These are phyloP conservation scores for Tetragnatha versicolor DNA, from an alignment of 1,140 invertebrate genomes.

Conservation along the genomic window DNA sequence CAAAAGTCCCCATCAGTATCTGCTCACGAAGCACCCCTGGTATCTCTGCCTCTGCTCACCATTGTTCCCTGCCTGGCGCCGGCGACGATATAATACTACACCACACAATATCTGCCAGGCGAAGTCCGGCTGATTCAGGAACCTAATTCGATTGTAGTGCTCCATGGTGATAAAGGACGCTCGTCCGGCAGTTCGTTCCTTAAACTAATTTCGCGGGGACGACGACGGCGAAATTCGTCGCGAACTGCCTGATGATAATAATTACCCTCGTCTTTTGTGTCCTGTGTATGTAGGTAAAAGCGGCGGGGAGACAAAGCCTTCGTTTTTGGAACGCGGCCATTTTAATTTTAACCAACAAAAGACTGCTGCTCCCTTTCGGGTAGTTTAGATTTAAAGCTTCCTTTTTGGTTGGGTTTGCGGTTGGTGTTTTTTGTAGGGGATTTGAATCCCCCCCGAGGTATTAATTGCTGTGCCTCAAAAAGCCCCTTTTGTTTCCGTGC, in stretches of 20 bases:
- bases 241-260: not conserved
- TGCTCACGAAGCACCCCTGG: too few relatives aligned
- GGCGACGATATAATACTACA: not conserved
- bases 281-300: not conserved
- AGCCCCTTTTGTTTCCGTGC: too few relatives aligned
- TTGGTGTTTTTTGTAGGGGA: too few relatives aligned
- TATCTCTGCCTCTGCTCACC: not conserved
- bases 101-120: not conserved
- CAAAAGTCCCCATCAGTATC: too few relatives aligned
- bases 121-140: too few relatives aligned
- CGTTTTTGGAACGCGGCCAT: not conserved
- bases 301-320: not conserved
- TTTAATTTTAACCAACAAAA: too few relatives aligned
- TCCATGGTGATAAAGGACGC: slow-evolving; percentile 1
- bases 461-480: too few relatives aligned
- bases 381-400: too few relatives aligned
- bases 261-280: not conserved
- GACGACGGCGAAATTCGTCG: not conserved
- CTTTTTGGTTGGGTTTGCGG: too few relatives aligned
- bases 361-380: too few relatives aligned
- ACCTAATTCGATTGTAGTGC: slow-evolving; percentile 23
- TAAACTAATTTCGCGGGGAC: slow-evolving; percentile 12
- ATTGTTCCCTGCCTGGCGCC: not conserved
- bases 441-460: too few relatives aligned
- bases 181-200: not conserved